Evolutionary conservation across 2,797 vertebrate species (phyloP).

Genomic region (Heliangelus exortis): DNA sequence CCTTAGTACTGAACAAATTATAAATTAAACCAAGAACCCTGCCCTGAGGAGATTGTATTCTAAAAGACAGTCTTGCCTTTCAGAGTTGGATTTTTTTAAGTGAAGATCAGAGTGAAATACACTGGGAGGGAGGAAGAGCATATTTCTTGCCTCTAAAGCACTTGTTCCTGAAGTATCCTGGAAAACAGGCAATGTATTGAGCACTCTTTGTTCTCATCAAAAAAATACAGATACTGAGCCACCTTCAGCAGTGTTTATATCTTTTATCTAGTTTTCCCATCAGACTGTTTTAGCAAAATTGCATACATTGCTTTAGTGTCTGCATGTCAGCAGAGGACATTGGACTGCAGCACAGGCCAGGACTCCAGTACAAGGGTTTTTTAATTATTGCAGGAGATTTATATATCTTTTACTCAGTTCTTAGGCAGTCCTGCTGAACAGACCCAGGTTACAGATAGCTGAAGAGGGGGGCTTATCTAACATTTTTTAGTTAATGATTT

Average conservation of each 20-base stretch:
- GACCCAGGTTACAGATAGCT: background rate
- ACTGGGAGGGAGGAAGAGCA: background rate
- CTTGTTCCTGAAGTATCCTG: background rate
- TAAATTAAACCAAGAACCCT: slow-evolving; percentile 30
- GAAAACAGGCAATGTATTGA: background rate
- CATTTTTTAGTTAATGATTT: slow-evolving; percentile 27
- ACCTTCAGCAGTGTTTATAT: background rate
- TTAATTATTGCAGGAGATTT: background rate
- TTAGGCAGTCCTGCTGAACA: background rate
- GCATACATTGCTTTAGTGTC: background rate
- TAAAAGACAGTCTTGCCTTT: background rate
- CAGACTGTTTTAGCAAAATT: background rate
- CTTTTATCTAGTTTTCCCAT: slow-evolving; percentile 2
- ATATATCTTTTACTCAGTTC: background rate
- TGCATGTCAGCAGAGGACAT: background rate
- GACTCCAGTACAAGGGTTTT: background rate
- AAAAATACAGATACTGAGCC: background rate
- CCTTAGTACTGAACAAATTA: background rate
- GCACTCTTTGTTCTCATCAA: background rate
- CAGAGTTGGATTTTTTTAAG: background rate
- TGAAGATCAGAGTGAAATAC: background rate
- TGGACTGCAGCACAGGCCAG: background rate
- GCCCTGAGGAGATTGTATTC: background rate
- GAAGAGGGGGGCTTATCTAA: background rate
- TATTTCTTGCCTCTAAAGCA: slow-evolving; percentile 34